Conservation (phyloP, 2,113 vertebrate genomes). For the Isichthys henryi region DNA sequence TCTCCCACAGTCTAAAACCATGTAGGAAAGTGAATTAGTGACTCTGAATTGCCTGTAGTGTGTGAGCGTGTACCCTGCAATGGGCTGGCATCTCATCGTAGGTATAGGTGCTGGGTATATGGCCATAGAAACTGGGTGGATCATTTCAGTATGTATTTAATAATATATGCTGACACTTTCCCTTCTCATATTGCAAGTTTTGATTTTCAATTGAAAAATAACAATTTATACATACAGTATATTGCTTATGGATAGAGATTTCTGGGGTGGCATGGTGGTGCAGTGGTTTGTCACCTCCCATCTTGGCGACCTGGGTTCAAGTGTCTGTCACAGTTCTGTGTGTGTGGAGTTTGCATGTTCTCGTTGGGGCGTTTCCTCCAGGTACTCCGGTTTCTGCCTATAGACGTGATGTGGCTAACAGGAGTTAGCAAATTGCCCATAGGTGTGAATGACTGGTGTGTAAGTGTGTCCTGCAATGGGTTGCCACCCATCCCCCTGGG, state of each 20-base stretch:
- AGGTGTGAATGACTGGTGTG: too few species aligned
- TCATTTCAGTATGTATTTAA: background rate
- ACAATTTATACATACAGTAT: background rate
- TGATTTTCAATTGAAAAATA: background rate
- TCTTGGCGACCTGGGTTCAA: too few species aligned
- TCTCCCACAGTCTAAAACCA: background rate
- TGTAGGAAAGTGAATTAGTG: background rate
- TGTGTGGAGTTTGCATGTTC: too few species aligned
- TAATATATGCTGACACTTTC: background rate
- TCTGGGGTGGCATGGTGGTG: too few species aligned
- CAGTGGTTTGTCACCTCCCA: too few species aligned
- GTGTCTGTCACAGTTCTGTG: too few species aligned
- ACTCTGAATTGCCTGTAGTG: background rate
- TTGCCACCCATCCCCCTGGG: too few species aligned
- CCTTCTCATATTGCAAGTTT: background rate
- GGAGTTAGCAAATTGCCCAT: too few species aligned
- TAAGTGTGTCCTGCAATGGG: too few species aligned
- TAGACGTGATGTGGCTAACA: too few species aligned
- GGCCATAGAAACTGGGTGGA: background rate
- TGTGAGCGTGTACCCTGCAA: background rate
- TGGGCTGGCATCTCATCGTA: background rate
- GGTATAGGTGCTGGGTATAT: background rate
- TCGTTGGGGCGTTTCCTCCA: too few species aligned
- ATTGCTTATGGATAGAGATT: background rate
- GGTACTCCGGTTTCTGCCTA: too few species aligned